Percentiles rank a stretch among this genome's conserved stretches.
These are phyloP conservation scores for Drusus annulatus DNA, from an alignment of 1,140 invertebrate genomes.

Conservation along the genomic window DNA sequence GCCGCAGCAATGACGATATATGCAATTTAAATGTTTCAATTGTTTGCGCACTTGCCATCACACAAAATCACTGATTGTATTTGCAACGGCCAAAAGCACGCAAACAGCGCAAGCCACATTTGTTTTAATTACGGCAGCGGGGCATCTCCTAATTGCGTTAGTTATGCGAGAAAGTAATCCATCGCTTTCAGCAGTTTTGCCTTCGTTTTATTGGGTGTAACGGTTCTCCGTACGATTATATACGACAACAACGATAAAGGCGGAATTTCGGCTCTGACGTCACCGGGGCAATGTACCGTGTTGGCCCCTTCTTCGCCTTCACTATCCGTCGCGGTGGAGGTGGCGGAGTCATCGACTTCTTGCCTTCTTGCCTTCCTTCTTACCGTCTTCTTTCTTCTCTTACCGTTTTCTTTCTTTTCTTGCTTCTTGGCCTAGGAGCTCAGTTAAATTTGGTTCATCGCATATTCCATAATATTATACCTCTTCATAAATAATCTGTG, in stretches of 20 bases:
- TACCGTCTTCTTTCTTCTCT: too few relatives aligned
- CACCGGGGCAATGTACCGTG: constrained; percentile 52
- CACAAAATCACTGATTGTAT: too few relatives aligned
- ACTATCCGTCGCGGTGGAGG: constrained; percentile 43
- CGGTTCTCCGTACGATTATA: constrained; percentile 52
- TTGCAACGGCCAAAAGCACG: too few relatives aligned
- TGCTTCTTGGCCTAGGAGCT: background rate
- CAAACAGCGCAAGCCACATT: too few relatives aligned
- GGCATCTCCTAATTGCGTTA: constrained; percentile 3
- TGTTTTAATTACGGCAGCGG: background rate
- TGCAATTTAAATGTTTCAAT: too few relatives aligned
- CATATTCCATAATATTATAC: too few relatives aligned
- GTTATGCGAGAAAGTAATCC: constrained; percentile 56
- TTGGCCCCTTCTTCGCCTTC: constrained; percentile 54
- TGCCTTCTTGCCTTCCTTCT: background rate
- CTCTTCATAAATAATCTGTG: too few relatives aligned
- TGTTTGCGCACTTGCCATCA: too few relatives aligned
- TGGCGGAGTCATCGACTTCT: constrained; percentile 28
- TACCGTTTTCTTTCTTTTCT: too few relatives aligned
- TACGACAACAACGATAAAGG: constrained; percentile 43
- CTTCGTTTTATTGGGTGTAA: constrained; percentile 48
- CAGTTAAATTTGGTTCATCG: too few relatives aligned
- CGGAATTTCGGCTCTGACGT: constrained; percentile 57
- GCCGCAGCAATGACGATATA: too few relatives aligned
- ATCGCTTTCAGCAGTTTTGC: constrained; percentile 53